A percentile compares a stretch with the other conserved stretches of the same genome.
Evolutionary conservation across 2,888 invertebrate genomes (phyloP).

Genomic region (Disparrhopalites patrizii): DNA sequence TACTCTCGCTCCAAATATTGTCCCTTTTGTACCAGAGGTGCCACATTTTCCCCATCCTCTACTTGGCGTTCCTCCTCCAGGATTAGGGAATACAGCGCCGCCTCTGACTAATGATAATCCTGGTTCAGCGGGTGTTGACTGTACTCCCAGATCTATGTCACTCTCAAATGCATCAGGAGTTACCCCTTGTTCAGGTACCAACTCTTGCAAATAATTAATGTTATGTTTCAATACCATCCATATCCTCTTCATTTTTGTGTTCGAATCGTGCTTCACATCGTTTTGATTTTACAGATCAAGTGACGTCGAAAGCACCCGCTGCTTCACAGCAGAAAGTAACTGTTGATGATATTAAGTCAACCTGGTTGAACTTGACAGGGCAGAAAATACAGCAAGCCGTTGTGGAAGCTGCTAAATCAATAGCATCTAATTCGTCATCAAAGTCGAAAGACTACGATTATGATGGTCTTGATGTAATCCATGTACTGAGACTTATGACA

Average conservation of each 20-base stretch:
- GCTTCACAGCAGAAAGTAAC: conserved; percentile 34
- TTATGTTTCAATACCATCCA: too few relatives aligned
- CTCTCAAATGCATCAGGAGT: conserved; percentile 27
- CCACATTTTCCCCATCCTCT: not conserved
- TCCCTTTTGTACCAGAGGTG: not conserved
- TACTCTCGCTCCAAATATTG: not conserved
- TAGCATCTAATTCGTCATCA: not conserved
- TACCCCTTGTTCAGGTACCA: not conserved
- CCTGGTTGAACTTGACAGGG: conserved; percentile 40
- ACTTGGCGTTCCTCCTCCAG: too few relatives aligned
- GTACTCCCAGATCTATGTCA: conserved; percentile 37
- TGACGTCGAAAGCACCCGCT: not conserved
- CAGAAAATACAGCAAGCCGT: conserved; percentile 15
- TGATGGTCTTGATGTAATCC: conserved; percentile 39
- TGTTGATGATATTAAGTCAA: conserved; percentile 37
- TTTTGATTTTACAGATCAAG: not conserved
- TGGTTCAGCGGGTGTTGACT: conserved; percentile 21
- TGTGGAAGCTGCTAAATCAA: conserved; percentile 10
- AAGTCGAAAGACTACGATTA: conserved; percentile 32
- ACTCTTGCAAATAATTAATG: too few relatives aligned
- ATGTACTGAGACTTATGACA: conserved; percentile 39
- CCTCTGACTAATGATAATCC: not conserved
- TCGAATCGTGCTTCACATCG: too few relatives aligned
- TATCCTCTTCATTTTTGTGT: too few relatives aligned
- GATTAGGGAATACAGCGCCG: too few relatives aligned